Conservation (phyloP, 2,888 invertebrate genomes). For the Hirtodrosophila confusa region DNA sequence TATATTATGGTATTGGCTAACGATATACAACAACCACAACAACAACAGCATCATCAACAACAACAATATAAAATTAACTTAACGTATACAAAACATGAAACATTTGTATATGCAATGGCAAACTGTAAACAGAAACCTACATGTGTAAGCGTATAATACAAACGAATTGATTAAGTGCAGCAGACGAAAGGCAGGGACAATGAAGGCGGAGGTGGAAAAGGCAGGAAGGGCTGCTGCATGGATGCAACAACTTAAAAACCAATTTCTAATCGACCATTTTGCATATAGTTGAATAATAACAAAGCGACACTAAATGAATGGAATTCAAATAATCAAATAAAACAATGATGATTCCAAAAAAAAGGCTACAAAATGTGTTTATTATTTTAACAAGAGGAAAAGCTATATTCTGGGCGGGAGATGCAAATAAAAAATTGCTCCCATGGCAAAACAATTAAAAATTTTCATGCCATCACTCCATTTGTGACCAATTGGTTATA, state of each 20-base stretch:
- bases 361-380: neutral
- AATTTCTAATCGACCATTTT: constrained; percentile 75
- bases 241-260: constrained; percentile 42
- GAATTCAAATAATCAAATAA: constrained; percentile 75
- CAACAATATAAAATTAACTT: constrained; percentile 40
- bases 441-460: no score
- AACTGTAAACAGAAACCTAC: constrained; percentile 41
- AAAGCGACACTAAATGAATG: constrained; percentile 65
- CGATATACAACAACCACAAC: constrained; percentile 43
- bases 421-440: no score
- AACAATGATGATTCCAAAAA: constrained; percentile 62
- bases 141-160: constrained; percentile 43
- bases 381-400: neutral
- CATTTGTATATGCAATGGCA: constrained; percentile 58
- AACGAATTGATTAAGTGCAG: constrained; percentile 43
- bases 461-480: no score
- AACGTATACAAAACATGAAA: constrained; percentile 37
- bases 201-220: neutral
- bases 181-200: constrained; percentile 25
- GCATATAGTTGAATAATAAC: constrained; percentile 73
- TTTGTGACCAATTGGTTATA: no score
- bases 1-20: constrained; percentile 60
- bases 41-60: constrained; percentile 20
- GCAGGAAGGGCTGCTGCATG: constrained; percentile 16
- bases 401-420: no score